Evolutionary conservation across 2,888 invertebrate genomes (phyloP), one percentile per base, ranked within the genome.

Genomic region (Megalurothrips usitatus): DNA sequence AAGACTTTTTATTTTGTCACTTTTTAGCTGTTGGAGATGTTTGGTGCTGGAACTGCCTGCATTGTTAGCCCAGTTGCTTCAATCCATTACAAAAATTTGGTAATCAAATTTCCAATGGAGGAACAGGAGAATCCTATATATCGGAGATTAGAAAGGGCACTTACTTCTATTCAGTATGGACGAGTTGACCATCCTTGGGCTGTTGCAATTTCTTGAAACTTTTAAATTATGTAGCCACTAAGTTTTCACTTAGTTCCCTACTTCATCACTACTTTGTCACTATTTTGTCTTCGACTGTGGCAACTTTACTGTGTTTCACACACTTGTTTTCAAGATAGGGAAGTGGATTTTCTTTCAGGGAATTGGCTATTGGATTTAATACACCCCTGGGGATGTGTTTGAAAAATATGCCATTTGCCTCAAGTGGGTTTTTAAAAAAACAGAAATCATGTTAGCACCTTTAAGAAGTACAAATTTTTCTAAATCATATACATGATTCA

Each of bases 21-120:
- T 82, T 89, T 89, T 0, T 89, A 98, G 98, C 87, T 99, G 84
- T 87, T 97, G 84, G 99, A 99, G 88, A 90, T 99, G 87, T 99
- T 99, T 87, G 99, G 99, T 82, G 92, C 97, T n/a, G 99, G 99
- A 81, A 99, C 99, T 43, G 99, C 99, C 0, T 96, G 96, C 85
- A 91, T 98, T 79, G 94, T 99, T 26, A 96, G 95, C 85, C 99
- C 99, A 0, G 92, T 99, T 81, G 93, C 94, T 82, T 91, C 92
- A 82, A 95, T 99, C 82, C 91, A 94, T 81, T 99, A 94, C 87
- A 85, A 93, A 84, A 94, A 92, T 8, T 88, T 90, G 80, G 87
- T 90, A 81, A 89, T 94, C 49, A 86, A 89, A 80, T 91, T 96
- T 83, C 95, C 96, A 80, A 95, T 95, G 26, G 90, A 92, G 88